Evolutionary conservation across 2,888 invertebrate genomes (phyloP).

Genomic region (Andrena minutula): DNA sequence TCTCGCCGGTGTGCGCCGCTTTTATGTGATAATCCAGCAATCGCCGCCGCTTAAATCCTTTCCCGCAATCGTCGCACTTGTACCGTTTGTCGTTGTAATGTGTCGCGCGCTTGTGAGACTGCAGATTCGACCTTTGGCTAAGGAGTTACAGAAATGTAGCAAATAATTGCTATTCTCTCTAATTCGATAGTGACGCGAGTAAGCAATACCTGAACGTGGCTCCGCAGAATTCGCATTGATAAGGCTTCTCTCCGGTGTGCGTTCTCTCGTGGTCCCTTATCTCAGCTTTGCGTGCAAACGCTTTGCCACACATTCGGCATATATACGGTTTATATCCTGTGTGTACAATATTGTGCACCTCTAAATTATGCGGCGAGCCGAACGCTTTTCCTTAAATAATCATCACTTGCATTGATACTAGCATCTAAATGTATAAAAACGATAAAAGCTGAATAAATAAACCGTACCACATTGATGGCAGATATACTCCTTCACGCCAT

Average conservation of each 20-base stretch:
- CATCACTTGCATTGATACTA: background rate
- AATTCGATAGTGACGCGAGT: background rate
- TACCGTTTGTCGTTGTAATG: constrained; percentile 92
- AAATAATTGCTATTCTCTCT: background rate
- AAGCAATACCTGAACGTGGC: constrained; percentile 88
- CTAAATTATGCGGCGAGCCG: constrained; percentile 91
- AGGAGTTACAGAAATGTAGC: constrained; percentile 27
- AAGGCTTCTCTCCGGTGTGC: constrained; percentile 93
- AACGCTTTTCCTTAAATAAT: constrained; percentile 89
- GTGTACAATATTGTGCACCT: constrained; percentile 93
- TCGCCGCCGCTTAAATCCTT: constrained; percentile 89
- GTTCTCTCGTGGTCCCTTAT: constrained; percentile 93
- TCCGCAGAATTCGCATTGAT: constrained; percentile 91
- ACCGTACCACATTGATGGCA: constrained; percentile 89
- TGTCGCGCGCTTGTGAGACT: constrained; percentile 92
- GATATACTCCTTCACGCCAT: constrained; percentile 89
- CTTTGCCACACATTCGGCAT: constrained; percentile 90
- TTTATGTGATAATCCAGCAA: constrained; percentile 93
- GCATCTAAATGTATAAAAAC: background rate
- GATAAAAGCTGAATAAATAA: background rate
- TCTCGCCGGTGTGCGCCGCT: constrained; percentile 92
- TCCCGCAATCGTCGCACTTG: constrained; percentile 90
- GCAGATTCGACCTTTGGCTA: constrained; percentile 92
- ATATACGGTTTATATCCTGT: constrained; percentile 90
- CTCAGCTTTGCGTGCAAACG: constrained; percentile 91